These are phyloP conservation scores for Lottia scabra DNA, from an alignment of 2,888 invertebrate species.

Conservation along the genomic window DNA sequence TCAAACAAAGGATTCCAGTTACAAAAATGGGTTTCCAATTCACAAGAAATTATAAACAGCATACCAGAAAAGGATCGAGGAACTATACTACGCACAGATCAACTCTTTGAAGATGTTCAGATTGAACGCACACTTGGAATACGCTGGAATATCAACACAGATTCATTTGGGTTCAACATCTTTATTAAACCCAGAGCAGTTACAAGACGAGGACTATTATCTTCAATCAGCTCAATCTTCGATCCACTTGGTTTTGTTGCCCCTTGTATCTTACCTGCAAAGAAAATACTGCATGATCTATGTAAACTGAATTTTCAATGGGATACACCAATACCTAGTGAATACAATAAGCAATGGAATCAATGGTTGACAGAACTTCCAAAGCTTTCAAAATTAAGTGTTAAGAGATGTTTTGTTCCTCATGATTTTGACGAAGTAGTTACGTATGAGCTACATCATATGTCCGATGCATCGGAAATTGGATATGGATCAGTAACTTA, in stretches of 20 bases:
- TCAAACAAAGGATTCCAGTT: constrained; percentile 14
- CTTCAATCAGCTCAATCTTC: constrained; percentile 17
- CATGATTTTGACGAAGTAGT: too few species aligned
- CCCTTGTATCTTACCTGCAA: constrained; percentile 26
- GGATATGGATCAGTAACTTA: too few species aligned
- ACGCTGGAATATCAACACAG: constrained; percentile 18
- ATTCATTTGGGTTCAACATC: constrained; percentile 18
- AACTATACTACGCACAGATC: constrained; percentile 5
- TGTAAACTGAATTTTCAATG: background rate
- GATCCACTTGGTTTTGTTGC: constrained; percentile 29
- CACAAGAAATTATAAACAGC: constrained; percentile 5
- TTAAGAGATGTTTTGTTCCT: too few species aligned
- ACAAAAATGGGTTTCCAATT: constrained; percentile 24
- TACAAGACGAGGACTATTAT: constrained; percentile 16
- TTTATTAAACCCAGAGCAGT: constrained; percentile 2
- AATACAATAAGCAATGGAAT: too few species aligned
- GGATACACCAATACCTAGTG: too few species aligned
- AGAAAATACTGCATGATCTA: constrained; percentile 26
- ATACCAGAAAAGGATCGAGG: constrained; percentile 14
- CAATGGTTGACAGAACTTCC: too few species aligned
- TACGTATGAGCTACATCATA: background rate
- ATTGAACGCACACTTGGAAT: constrained; percentile 28
- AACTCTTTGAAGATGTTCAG: constrained; percentile 3
- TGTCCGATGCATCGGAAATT: too few species aligned
- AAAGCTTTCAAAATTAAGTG: too few species aligned